phyloP scores from a whole-genome alignment of 53 echinoderm and acorn worm species.

The Echinometra lucunter region DNA sequence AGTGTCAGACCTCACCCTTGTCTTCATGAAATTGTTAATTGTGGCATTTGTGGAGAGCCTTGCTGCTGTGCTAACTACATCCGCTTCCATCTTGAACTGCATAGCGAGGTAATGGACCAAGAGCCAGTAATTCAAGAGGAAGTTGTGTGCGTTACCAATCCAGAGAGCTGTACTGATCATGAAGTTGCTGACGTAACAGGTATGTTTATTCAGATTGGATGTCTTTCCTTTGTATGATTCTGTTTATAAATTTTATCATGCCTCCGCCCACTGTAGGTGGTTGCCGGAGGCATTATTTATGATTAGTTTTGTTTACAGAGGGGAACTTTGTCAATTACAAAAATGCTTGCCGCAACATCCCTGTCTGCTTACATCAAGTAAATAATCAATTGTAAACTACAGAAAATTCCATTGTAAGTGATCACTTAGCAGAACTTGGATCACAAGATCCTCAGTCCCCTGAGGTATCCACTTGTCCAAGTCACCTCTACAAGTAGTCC shows the following conservation, averaged over 20 bases:
- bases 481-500: no score
- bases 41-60: constrained; percentile 35
- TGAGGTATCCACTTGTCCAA: no score
- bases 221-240: neutral
- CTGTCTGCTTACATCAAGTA: no score
- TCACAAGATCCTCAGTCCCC: no score
- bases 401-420: no score
- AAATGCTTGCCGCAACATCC: no score
- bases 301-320: neutral
- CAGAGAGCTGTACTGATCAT: neutral
- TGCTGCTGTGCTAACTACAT: constrained; percentile 52
- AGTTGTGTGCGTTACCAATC: neutral
- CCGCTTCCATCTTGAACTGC: constrained; percentile 16
- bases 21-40: neutral
- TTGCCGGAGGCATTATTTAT: no score
- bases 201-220: neutral
- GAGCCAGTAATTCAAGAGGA: neutral
- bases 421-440: no score
- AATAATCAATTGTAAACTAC: no score
- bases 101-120: neutral
- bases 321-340: no score
- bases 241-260: neutral
- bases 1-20: constrained; percentile 6
- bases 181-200: neutral
- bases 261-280: no score